Percentiles rank a stretch among this genome's conserved stretches.
Evolutionary conservation across 2,113 vertebrate genomes (phyloP).

Genomic region (Morone saxatilis): DNA sequence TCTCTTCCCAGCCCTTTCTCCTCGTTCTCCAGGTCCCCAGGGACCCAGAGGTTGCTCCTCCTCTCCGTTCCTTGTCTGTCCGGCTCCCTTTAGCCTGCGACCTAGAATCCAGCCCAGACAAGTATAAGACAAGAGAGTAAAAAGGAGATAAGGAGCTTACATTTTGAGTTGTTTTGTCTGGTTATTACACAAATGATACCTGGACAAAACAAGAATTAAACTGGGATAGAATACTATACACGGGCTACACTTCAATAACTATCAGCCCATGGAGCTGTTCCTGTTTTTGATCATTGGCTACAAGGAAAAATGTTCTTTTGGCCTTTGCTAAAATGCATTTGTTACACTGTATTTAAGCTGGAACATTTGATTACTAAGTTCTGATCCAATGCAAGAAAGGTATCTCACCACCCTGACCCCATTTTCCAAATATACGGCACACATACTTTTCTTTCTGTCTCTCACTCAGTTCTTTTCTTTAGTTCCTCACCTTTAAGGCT

Average conservation of each 20-base stretch:
- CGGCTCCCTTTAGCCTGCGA: slow-evolving; percentile 74
- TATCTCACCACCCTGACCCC: slow-evolving; percentile 17
- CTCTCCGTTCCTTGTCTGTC: slow-evolving; percentile 60
- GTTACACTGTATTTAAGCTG: slow-evolving; percentile 43
- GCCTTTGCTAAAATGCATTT: slow-evolving; percentile 39
- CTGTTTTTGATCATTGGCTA: slow-evolving; percentile 8
- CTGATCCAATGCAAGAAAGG: slow-evolving; percentile 16
- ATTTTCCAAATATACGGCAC: background rate
- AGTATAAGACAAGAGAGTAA: background rate
- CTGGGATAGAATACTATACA: background rate
- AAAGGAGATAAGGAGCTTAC: background rate
- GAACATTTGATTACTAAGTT: slow-evolving; percentile 48
- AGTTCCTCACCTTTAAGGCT: slow-evolving; percentile 91
- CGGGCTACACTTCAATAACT: background rate
- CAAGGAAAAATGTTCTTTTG: background rate
- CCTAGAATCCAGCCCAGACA: slow-evolving; percentile 55
- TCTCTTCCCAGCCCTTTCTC: slow-evolving; percentile 45
- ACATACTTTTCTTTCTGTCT: background rate
- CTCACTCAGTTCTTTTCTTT: background rate
- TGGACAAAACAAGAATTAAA: background rate
- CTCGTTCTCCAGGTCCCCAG: slow-evolving; percentile 54
- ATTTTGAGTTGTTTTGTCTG: slow-evolving; percentile 19
- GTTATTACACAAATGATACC: background rate
- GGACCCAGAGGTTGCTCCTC: slow-evolving; percentile 50
- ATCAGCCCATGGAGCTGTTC: background rate